Base-by-base conservation (phyloP, 2,797 vertebrate genomes). In the Poecile montanus region DNA sequence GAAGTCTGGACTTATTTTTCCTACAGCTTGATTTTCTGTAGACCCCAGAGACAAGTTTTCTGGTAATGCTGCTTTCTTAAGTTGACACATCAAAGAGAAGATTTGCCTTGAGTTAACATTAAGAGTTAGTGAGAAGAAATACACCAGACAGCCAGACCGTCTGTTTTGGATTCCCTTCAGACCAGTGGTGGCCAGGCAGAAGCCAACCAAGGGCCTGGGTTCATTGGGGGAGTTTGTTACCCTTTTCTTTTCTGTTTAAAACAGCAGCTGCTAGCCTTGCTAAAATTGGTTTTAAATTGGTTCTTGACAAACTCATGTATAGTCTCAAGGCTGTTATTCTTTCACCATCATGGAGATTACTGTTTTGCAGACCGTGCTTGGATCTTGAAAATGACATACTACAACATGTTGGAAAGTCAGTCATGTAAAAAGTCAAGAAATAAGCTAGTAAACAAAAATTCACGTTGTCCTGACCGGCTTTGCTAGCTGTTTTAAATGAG, bases 361-460 rank as follows among this genome's bases (percentile, higher is more conserved):
- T 96, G 75, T 75, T 50, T 44, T 85, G 61, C 61, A 93, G 93
- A 38, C 54, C 71, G 82, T 60, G 26, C 34, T 66, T 93, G 81
- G 65, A 84, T 91, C 67, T 92, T 96, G 94, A 92, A 96, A 97
- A 96, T 72, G 25, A 40, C 36, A 82, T 11, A n/a, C 30, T 80
- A n/a, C 47, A 89, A 58, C 38, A 56, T 85, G 79, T 84, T 2
- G 9, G 78, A 91, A 94, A 97, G 76, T 76, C 77, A 93, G 48
- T 85, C 71, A 89, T 70, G 56, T 96, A 96, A 96, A 92, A 96
- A 85, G 65, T 84, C 71, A 93, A 95, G 84, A 92, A 93, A 94
- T 94, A 91, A 80, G 47, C 44, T 79, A 81, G 73, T 84, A 87
- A 95, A 96, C 86, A 93, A 96, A 96, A 96, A 96, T 79, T 94